These are phyloP conservation scores for Spodoptera litura DNA, from an alignment of 1,140 invertebrate genomes.

Conservation along the genomic window DNA sequence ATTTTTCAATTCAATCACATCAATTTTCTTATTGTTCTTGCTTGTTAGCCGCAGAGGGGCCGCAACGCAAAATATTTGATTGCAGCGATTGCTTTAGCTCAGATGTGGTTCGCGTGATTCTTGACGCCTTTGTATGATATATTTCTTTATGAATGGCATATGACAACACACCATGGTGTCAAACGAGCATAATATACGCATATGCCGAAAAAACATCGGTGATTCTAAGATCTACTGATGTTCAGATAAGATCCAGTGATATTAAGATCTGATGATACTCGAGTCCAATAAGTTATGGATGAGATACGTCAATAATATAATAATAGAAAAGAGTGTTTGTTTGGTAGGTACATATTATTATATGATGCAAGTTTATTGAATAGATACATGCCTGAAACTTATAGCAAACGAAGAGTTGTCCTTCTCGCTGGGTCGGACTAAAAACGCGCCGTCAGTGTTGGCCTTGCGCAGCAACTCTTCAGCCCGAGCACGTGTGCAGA, in stretches of 20 bases:
- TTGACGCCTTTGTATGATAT: neutral
- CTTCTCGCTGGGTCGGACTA: conserved; percentile 95
- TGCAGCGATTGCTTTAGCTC: neutral
- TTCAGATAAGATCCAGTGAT: too few species aligned
- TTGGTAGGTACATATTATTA: neutral
- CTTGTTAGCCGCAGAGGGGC: conserved; percentile 2
- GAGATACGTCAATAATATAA: too few species aligned
- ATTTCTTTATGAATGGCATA: neutral
- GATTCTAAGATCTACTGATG: too few species aligned
- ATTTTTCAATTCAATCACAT: conserved; percentile 21
- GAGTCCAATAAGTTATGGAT: too few species aligned
- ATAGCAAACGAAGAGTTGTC: conserved; percentile 96
- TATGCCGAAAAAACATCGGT: too few species aligned
- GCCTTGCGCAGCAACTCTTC: conserved; percentile 95
- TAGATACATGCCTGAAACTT: conserved; percentile 92
- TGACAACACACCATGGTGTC: neutral
- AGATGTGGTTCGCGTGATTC: neutral
- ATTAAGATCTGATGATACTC: too few species aligned
- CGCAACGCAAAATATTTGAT: conserved; percentile 27
- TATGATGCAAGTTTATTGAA: conserved; percentile 12
- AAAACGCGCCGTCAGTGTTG: conserved; percentile 95
- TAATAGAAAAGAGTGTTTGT: neutral
- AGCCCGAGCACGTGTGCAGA: conserved; percentile 92
- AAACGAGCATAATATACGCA: neutral
- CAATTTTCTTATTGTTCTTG: conserved; percentile 33